These are phyloP conservation scores for Hippopotamus amphibius DNA, from an alignment of 2,113 vertebrate genomes.

Conservation along the genomic window DNA sequence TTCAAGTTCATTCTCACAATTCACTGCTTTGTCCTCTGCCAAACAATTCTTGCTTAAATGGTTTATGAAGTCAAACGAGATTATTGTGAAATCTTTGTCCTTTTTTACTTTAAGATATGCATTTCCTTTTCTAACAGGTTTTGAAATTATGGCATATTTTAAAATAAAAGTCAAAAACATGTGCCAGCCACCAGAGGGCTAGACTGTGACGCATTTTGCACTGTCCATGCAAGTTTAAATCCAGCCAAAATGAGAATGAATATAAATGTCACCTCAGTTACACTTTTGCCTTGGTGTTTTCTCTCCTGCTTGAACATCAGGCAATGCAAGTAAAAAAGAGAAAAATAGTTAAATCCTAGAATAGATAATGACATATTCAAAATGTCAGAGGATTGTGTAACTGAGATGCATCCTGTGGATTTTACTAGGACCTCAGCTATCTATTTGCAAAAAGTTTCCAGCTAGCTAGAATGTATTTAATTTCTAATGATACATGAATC, in stretches of 20 bases:
- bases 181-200: neutral
- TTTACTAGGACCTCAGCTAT: neutral
- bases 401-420: neutral
- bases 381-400: neutral
- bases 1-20: neutral
- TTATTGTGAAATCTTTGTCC: neutral
- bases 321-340: neutral
- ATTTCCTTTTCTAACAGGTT: neutral
- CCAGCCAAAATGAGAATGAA: neutral
- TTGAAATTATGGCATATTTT: neutral
- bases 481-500: neutral
- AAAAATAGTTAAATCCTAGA: neutral
- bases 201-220: neutral
- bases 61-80: neutral
- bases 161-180: constrained; percentile 8
- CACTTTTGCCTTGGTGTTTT: neutral
- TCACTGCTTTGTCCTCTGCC: neutral
- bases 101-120: neutral
- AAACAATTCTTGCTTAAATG: neutral
- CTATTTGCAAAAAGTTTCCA: neutral
- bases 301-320: neutral
- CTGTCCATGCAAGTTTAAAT: neutral
- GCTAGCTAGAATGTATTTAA: neutral
- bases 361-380: neutral
- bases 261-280: neutral